phyloP scores from a whole-genome alignment of 2,113 vertebrate species.

The Perca schrenkii region DNA sequence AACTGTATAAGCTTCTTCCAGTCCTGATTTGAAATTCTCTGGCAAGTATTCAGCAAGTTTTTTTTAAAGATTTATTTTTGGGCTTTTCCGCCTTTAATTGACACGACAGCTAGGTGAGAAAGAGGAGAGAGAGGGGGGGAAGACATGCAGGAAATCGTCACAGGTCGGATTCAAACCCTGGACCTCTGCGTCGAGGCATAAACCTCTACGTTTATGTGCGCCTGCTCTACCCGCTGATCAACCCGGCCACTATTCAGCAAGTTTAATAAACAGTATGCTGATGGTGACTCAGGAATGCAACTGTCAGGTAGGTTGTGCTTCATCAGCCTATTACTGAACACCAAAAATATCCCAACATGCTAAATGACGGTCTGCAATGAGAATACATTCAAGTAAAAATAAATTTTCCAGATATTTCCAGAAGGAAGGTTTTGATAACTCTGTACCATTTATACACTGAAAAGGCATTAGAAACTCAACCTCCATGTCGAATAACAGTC shows the following conservation, averaged over 20 bases:
- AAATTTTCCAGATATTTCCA: not conserved
- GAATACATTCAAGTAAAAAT: not conserved
- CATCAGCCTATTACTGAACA: not conserved
- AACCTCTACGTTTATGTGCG: too few species aligned
- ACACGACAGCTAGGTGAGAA: too few species aligned
- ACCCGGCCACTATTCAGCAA: too few species aligned
- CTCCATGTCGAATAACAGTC: not conserved
- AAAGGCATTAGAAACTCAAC: not conserved
- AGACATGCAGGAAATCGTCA: too few species aligned
- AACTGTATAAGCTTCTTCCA: conserved; percentile 28
- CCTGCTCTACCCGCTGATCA: too few species aligned
- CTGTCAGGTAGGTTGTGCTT: not conserved
- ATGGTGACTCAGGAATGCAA: conserved; percentile 6
- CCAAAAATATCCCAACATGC: not conserved
- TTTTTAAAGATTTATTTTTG: too few species aligned
- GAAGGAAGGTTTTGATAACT: not conserved
- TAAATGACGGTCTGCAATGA: not conserved
- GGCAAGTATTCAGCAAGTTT: not conserved
- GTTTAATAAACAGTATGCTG: not conserved
- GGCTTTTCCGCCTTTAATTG: too few species aligned
- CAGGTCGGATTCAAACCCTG: too few species aligned
- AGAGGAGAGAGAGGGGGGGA: too few species aligned
- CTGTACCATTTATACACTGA: not conserved
- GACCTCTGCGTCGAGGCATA: too few species aligned
- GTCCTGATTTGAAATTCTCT: conserved; percentile 15